Conservation (phyloP, 2,888 invertebrate genomes). For the Cephus runcator region DNA sequence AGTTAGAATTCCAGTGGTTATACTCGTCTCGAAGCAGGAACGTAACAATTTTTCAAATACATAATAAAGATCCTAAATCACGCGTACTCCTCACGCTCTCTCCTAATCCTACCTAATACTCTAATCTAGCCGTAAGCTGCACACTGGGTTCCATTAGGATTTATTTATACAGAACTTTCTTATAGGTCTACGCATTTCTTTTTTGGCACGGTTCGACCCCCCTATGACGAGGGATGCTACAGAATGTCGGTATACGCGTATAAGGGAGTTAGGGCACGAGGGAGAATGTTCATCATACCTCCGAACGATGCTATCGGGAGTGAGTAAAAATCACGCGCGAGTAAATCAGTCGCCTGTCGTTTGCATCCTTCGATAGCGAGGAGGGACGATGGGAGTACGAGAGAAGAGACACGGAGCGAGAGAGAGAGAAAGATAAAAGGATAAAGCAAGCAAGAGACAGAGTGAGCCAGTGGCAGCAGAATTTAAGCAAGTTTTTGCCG, state of each 20-base stretch:
- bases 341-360: conserved; percentile 60
- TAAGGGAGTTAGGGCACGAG: background rate
- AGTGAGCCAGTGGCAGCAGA: conserved; percentile 37
- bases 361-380: conserved; percentile 49
- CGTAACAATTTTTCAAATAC: background rate
- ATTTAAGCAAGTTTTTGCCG: conserved; percentile 58
- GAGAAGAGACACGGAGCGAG: conserved; percentile 10
- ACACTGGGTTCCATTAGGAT: background rate
- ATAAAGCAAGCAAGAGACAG: background rate
- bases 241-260: background rate
- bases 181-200: background rate
- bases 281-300: background rate
- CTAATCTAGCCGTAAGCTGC: background rate
- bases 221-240: background rate
- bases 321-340: conserved; percentile 49
- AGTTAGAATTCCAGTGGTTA: background rate
- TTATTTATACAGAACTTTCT: background rate
- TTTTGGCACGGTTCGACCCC: background rate
- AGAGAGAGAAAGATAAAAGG: conserved; percentile 20
- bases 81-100: background rate
- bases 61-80: background rate
- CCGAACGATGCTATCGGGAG: conserved; percentile 22
- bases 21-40: background rate
- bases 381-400: conserved; percentile 15
- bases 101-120: background rate